Evolutionary conservation across 2,888 invertebrate genomes (phyloP).

Genomic region (Drosophila kokeensis): DNA sequence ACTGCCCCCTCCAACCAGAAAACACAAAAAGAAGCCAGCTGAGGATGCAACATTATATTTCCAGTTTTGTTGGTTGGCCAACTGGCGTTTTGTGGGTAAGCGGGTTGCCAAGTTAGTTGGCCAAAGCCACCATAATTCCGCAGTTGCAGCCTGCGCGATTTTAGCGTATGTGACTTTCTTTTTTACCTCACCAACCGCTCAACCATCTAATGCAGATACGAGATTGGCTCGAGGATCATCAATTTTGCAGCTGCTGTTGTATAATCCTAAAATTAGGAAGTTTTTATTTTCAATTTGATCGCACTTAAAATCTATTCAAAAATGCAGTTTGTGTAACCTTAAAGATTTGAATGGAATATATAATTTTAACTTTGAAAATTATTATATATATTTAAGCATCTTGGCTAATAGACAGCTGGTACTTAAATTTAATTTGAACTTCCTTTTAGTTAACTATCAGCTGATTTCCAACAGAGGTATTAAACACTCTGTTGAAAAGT

Average conservation of each 20-base stretch:
- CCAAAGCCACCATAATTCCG: slow-evolving; percentile 19
- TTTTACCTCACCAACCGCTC: slow-evolving; percentile 11
- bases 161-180: slow-evolving; percentile 57
- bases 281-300: slow-evolving; percentile 3
- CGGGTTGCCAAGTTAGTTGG: slow-evolving; percentile 67
- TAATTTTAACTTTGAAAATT: background rate
- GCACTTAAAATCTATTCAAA: background rate
- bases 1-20: slow-evolving; percentile 26
- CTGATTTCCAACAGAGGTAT: slow-evolving; percentile 6
- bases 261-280: slow-evolving; percentile 48
- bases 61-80: slow-evolving; percentile 63
- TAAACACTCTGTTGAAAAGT: slow-evolving; percentile 1
- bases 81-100: slow-evolving; percentile 58
- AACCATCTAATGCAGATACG: slow-evolving; percentile 25
- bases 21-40: slow-evolving; percentile 47
- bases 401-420: background rate
- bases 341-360: background rate
- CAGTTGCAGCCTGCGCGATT: slow-evolving; percentile 21
- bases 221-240: slow-evolving; percentile 40
- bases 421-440: background rate
- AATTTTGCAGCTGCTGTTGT: slow-evolving; percentile 45
- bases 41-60: slow-evolving; percentile 63
- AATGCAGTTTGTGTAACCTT: background rate
- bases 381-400: background rate
- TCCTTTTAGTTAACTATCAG: background rate